A percentile compares a stretch with the other conserved stretches of the same genome.
These are phyloP conservation scores for Halictus ligatus DNA, from an alignment of 2,888 invertebrate species.

Conservation along the genomic window DNA sequence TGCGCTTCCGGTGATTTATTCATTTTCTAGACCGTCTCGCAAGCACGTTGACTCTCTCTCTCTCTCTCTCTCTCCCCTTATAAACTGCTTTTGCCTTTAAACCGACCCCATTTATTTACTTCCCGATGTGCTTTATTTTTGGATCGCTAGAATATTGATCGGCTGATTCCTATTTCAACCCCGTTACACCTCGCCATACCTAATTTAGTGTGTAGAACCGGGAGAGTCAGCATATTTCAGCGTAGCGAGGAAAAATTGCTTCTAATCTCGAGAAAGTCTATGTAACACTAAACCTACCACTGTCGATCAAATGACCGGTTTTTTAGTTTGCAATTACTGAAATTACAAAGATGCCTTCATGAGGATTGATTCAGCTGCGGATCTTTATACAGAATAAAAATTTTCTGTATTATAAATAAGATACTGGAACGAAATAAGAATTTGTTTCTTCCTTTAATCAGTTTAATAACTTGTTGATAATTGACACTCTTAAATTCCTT, in stretches of 20 bases:
- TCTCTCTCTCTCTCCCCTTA: background rate
- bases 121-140: slow-evolving; percentile 5
- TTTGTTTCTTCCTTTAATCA: too few relatives aligned
- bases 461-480: too few relatives aligned
- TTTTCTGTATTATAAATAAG: too few relatives aligned
- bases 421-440: too few relatives aligned
- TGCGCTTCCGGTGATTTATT: background rate
- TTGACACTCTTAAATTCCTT: too few relatives aligned
- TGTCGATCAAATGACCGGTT: too few relatives aligned
- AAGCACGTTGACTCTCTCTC: background rate
- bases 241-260: background rate
- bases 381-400: too few relatives aligned
- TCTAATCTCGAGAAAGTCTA: too few relatives aligned
- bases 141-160: slow-evolving; percentile 17
- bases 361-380: too few relatives aligned
- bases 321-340: too few relatives aligned
- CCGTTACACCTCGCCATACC: background rate
- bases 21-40: background rate
- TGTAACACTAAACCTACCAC: background rate
- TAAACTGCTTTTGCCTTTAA: background rate
- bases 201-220: background rate
- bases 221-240: background rate
- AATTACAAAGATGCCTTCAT: too few relatives aligned
- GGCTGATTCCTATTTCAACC: slow-evolving; percentile 1
- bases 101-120: background rate